These are phyloP conservation scores for Heliconius ismenius DNA, from an alignment of 2,888 invertebrate genomes.

Conservation along the genomic window DNA sequence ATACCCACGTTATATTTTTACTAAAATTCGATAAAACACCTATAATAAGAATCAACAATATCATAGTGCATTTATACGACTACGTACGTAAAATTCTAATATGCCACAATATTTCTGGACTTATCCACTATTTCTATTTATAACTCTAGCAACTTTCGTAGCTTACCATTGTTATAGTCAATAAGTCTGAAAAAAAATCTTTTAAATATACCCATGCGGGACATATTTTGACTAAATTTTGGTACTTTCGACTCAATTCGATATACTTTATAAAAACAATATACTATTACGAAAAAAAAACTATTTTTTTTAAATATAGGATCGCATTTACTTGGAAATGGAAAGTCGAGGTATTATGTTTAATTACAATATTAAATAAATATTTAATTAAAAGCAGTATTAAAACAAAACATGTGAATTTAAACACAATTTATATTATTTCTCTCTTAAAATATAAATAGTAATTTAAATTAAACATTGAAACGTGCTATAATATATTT, in stretches of 20 bases:
- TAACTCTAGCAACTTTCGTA: not conserved
- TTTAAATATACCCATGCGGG: conserved; percentile 17
- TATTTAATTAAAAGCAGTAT: not conserved
- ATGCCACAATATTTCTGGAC: conserved; percentile 28
- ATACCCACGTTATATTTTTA: conserved; percentile 34
- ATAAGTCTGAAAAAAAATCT: conserved; percentile 29
- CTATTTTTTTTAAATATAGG: conserved; percentile 4
- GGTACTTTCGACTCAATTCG: conserved; percentile 41
- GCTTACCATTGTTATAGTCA: not conserved
- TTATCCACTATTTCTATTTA: conserved; percentile 17
- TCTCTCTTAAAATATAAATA: not conserved
- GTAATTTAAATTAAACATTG: conserved; percentile 12
- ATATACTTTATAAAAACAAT: conserved; percentile 23
- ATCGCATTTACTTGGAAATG: conserved; percentile 17
- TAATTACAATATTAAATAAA: conserved; percentile 10
- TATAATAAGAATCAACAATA: conserved; percentile 49
- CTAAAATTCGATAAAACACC: conserved; percentile 39
- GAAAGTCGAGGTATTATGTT: conserved; percentile 15
- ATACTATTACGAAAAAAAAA: not conserved
- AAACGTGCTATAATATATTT: conserved; percentile 54
- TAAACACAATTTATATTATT: not conserved
- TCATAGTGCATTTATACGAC: conserved; percentile 48
- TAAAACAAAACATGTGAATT: not conserved
- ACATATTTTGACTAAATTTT: conserved; percentile 31
- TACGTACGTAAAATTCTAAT: conserved; percentile 43